Base-by-base conservation (phyloP, 1,140 invertebrate species). In the Zaprionus africanus region DNA sequence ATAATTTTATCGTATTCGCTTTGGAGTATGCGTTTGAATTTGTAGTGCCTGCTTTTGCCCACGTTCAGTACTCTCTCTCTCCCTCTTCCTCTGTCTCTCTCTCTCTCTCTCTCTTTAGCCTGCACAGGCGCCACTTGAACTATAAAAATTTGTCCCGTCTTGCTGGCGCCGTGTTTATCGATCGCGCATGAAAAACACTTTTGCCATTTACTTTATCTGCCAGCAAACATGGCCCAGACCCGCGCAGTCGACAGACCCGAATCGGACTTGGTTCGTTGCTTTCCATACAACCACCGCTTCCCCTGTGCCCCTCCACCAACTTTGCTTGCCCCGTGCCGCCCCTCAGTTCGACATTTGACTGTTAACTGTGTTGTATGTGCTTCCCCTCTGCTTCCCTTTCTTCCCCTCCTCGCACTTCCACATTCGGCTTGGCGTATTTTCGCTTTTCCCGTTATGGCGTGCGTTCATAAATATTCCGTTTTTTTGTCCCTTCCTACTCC, bases 71-170 rank as follows among this genome's bases (percentile, higher is more conserved):
- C 28, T 11, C 56, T 12, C 49, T 24, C 34, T 7, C 51, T 24
- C 34, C 4, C 51, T 26, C 13, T n/a, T n/a, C n/a, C n/a, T n/a
- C n/a, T n/a, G n/a, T n/a, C 46, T 34, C 61, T 5, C 51, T 56
- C 31, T 53, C 56, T 15, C 57, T 19, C 12, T 28, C n/a, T 17
- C 54, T 12, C 12, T 51, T 24, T 22, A 12, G 76, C 65, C 72
- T 73, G 82, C 77, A 77, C 90, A 92, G 90, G 90, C 90, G 90
- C 90, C 90, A 91, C 90, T 91, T 91, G 78, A 90, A 91, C 90
- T 90, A 91, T 91, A 90, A 91, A 91, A 88, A 91, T 91, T 84
- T 87, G 90, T 91, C 85, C 90, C 90, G 90, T 76, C 90, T 90
- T 78, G 73, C 59, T 91, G 90, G 90, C 90, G 90, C 90, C 90